Evolutionary conservation across 64 coral and sea anemone species (phyloP).

Genomic region (Acropora yongei): DNA sequence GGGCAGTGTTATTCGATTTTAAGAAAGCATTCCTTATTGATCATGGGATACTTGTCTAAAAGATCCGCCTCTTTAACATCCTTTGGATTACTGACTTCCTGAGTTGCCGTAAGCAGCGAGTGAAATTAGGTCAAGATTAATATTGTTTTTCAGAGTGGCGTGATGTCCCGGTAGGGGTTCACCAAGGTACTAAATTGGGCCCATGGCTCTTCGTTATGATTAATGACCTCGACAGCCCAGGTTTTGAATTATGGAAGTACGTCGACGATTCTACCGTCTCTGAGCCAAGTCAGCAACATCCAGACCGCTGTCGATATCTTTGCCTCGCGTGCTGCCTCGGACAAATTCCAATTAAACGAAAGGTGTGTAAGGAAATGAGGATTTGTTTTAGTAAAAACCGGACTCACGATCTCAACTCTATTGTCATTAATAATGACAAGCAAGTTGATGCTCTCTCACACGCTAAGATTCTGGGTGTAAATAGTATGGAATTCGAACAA

Average conservation of each 20-base stretch:
- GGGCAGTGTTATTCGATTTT: conserved; percentile 4
- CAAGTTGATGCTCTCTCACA: neutral
- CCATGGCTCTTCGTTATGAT: conserved; percentile 7
- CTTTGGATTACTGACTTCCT: conserved; percentile 14
- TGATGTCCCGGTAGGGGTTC: neutral
- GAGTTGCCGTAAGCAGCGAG: neutral
- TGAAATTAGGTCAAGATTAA: neutral
- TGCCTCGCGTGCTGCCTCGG: neutral
- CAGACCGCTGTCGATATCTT: conserved; percentile 14
- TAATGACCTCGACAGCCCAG: conserved; percentile 15
- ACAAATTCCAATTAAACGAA: neutral
- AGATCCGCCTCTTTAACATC: conserved; percentile 1
- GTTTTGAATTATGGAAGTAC: conserved; percentile 31
- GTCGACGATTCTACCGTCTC: conserved; percentile 20
- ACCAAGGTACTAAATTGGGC: conserved; percentile 2
- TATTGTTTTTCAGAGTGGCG: conserved; percentile 10
- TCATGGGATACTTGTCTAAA: neutral
- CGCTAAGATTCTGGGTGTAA: conserved; percentile 13
- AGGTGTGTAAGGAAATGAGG: neutral
- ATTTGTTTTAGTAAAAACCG: neutral
- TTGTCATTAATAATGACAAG: conserved; percentile 2
- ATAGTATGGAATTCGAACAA: neutral
- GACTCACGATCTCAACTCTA: neutral
- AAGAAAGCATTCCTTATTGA: neutral
- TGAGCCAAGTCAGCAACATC: conserved; percentile 15